Evolutionary conservation across 2,888 invertebrate species (phyloP).

Genomic region (Polia nebulosa): DNA sequence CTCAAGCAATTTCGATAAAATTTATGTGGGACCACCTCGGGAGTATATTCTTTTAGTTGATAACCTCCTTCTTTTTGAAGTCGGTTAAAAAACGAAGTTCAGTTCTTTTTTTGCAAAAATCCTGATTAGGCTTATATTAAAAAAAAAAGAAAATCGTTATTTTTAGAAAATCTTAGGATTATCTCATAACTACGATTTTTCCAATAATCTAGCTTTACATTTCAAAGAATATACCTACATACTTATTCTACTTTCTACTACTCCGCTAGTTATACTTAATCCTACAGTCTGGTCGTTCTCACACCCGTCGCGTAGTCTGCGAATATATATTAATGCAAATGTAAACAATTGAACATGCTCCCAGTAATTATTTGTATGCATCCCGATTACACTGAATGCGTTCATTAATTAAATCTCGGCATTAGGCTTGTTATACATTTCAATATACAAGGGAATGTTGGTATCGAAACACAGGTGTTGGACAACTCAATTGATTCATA

Average conservation of each 20-base stretch:
- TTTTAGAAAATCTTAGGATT: too few species aligned
- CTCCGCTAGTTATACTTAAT: background rate
- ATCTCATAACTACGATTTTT: too few species aligned
- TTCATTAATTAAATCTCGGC: conserved; percentile 47
- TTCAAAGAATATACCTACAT: background rate
- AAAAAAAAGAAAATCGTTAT: too few species aligned
- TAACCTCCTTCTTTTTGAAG: too few species aligned
- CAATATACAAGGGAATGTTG: conserved; percentile 7
- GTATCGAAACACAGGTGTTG: background rate
- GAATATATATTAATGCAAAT: conserved; percentile 50
- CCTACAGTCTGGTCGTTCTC: too few species aligned
- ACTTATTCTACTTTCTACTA: background rate
- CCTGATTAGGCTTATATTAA: too few species aligned
- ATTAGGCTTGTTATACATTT: conserved; percentile 27
- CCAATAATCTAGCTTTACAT: too few species aligned
- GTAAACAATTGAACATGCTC: conserved; percentile 28
- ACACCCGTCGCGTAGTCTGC: conserved; percentile 6
- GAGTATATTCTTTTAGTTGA: too few species aligned
- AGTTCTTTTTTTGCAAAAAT: too few species aligned
- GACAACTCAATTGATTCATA: background rate
- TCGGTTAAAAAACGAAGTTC: too few species aligned
- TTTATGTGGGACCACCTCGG: too few species aligned
- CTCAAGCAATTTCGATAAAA: too few species aligned
- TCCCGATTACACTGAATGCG: conserved; percentile 27
- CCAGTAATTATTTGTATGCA: conserved; percentile 54